Evolutionary conservation across 2,888 invertebrate species (phyloP).

Genomic region (Spodoptera exigua): DNA sequence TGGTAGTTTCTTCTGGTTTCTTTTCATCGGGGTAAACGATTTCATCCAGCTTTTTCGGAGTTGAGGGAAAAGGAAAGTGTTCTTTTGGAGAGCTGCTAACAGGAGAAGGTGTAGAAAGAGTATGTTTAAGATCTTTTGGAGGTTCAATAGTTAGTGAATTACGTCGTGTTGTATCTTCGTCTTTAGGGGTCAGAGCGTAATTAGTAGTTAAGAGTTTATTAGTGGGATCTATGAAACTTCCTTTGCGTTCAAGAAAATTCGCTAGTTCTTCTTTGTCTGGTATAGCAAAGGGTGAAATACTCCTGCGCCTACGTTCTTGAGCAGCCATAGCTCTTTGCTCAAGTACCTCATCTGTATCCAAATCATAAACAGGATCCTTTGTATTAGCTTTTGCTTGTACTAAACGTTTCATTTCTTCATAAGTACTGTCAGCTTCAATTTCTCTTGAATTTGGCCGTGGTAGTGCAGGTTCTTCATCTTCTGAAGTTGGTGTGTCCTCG

Average conservation of each 20-base stretch:
- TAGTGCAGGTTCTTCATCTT: slow-evolving; percentile 81
- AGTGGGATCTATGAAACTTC: slow-evolving; percentile 85
- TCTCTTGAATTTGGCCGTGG: slow-evolving; percentile 76
- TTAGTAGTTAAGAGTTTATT: slow-evolving; percentile 84
- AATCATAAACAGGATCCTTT: slow-evolving; percentile 85
- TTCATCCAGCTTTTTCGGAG: slow-evolving; percentile 80
- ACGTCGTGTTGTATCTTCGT: slow-evolving; percentile 74
- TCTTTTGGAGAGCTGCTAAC: slow-evolving; percentile 76
- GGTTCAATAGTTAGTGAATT: slow-evolving; percentile 77
- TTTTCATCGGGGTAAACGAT: slow-evolving; percentile 77
- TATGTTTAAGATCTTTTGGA: slow-evolving; percentile 65
- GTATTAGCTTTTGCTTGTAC: slow-evolving; percentile 78
- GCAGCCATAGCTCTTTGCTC: slow-evolving; percentile 82
- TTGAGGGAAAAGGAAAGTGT: slow-evolving; percentile 72
- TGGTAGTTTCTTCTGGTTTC: slow-evolving; percentile 61
- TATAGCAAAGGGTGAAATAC: slow-evolving; percentile 87
- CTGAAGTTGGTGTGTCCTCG: slow-evolving; percentile 91
- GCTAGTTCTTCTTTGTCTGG: slow-evolving; percentile 79
- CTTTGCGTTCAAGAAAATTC: slow-evolving; percentile 77
- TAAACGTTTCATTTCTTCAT: slow-evolving; percentile 85
- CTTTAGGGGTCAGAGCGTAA: slow-evolving; percentile 81
- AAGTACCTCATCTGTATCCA: slow-evolving; percentile 83
- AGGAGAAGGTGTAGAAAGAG: slow-evolving; percentile 74
- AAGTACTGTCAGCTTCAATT: slow-evolving; percentile 85
- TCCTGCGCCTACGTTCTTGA: slow-evolving; percentile 83